Base-by-base conservation (phyloP, 2,797 vertebrate species). In the Argya squamiceps region DNA sequence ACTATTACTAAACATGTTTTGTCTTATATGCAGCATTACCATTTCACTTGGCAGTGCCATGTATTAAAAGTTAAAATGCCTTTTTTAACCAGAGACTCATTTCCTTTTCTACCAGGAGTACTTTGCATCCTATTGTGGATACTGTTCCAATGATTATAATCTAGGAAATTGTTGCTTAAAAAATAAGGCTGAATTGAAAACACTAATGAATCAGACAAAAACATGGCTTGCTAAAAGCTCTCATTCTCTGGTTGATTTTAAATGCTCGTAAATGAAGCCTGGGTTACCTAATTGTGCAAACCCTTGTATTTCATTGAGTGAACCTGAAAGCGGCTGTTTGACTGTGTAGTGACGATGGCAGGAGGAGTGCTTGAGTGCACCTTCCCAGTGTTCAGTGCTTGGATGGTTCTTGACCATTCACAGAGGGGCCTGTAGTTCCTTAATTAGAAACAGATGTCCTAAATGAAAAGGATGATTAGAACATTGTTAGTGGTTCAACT, bases 371-470 rank as follows among this genome's bases (percentile, higher is more conserved):
- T 73, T 39, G 70, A 84, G 64, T 80, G 53, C 30, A 81, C 79
- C 79, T 80, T 91, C 58, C 22, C 22, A 36, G 9, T 46, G 14
- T n/a, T 80, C 43, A 69, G 0, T 1, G 15, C 56, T 87, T 69
- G 39, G 34, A 36, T 81, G 44, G 23, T 67, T 93, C 74, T 82
- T 91, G 75, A 46, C 77, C 49, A 17, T 87, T 91, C 32, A 39
- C 34, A 67, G 27, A 81, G 70, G 44, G 93, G 77, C 41, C 55
- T 59, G 12, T 59, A 30, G 41, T 70, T 27, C 52, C 32, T 56
- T 92, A 91, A 85, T 94, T 95, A 56, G 77, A 89, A 97, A 53
- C 59, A 87, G 86, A 89, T 96, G 84, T 89, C 88, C 63, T 76
- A 89, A 93, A 93, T 93, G 49, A 93, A 96, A 89, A 91, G 78